phyloP scores from a whole-genome alignment of 1,140 invertebrate species.

The Rhagoletis pomonella region DNA sequence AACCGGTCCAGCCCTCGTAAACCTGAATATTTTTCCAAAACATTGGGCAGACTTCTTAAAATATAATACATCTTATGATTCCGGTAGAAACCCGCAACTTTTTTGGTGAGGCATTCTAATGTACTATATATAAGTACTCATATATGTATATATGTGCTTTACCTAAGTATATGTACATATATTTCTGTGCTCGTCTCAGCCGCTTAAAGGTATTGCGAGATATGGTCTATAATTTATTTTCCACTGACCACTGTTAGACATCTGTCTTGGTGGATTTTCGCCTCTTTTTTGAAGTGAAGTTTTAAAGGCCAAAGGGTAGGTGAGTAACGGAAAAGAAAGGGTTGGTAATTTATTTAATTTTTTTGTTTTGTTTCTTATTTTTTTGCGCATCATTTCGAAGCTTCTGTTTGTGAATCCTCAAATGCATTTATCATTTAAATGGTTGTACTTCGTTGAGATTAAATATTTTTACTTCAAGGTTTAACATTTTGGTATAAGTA shows the following conservation, averaged over 20 bases:
- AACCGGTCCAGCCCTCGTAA: too few relatives aligned
- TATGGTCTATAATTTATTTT: conserved; percentile 55
- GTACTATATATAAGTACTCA: too few relatives aligned
- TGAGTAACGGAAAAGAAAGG: neutral
- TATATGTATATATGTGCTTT: too few relatives aligned
- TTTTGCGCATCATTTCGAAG: neutral
- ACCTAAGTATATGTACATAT: too few relatives aligned
- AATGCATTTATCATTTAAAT: conserved; percentile 42
- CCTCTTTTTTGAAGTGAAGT: neutral
- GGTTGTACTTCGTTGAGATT: neutral
- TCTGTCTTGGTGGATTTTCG: conserved; percentile 52
- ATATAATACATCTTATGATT: too few relatives aligned
- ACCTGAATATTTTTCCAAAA: too few relatives aligned
- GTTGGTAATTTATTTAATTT: conserved; percentile 44
- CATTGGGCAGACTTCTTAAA: too few relatives aligned
- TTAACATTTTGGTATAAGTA: neutral
- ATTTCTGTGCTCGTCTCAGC: neutral
- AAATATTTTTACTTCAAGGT: neutral
- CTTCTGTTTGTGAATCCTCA: neutral
- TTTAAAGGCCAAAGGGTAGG: neutral
- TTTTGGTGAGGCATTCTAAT: too few relatives aligned
- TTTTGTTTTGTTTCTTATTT: conserved; percentile 4
- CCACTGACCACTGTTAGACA: conserved; percentile 53
- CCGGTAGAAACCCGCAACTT: too few relatives aligned
- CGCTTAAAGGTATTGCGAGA: conserved; percentile 31